Base-by-base conservation (phyloP, 1,140 invertebrate species). In the Halesus radiatus region DNA sequence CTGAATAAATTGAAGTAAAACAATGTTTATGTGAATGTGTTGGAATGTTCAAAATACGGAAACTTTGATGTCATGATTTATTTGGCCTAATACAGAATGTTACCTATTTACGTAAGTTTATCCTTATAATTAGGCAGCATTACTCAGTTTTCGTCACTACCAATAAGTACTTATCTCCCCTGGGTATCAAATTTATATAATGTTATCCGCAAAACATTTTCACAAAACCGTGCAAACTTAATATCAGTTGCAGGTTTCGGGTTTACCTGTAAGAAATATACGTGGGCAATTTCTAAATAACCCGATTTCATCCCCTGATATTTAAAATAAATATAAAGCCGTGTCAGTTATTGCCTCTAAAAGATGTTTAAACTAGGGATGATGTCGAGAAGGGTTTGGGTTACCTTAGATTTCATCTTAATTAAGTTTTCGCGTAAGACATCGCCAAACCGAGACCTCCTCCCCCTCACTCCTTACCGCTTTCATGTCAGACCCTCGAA, bases 361-460 rank as follows among this genome's bases (percentile, higher is more conserved):
- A 66, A 66, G 22, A 26, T 66, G 62, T 66, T 66, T 22, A 66
- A 29, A 66, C 22, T 32, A 13, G 62, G 15, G 23, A 32, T 66
- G 62, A 66, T 66, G 22, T 29, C 22, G 16, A 16, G 22, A 29
- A 32, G 29, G 62, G 62, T 32, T n/a, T 13, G 62, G 62, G 22
- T 66, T 66, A 66, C 62, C 62, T 66, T 66, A 66, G 62, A 66
- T 66, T 66, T 37, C 62, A 66, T 66, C 62, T 66, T 66, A 66
- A 66, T 66, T 66, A 66, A 66, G 62, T 32, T 60, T 60, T 66
- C 26, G 23, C 62, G 22, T 29, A 22, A 66, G 62, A 66, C 22
- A 32, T 60, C 18, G 56, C 56, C 20, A 23, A 15, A 29, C 62
- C 29, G 13, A 45, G 3, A 45, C 37, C 37, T 45, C 10, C 37